A percentile compares a stretch with the other conserved stretches of the same genome.
Evolutionary conservation across 2,888 invertebrate genomes (phyloP).

Genomic region (Caenorhabditis uteleia): DNA sequence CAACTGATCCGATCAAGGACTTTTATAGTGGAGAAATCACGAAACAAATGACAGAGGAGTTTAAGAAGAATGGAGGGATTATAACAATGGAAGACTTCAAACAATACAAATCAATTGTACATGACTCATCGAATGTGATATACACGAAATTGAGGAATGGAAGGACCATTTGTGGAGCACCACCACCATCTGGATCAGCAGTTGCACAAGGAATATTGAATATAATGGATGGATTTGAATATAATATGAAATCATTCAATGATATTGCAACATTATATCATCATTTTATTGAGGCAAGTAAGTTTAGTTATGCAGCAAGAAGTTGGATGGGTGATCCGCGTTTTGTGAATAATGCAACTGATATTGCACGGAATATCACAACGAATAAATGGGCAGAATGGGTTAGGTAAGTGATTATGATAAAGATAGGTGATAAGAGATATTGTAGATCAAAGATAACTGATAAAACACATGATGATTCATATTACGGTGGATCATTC

Average conservation of each 20-base stretch:
- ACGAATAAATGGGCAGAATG: slow-evolving; percentile 56
- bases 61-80: slow-evolving; percentile 58
- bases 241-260: slow-evolving; percentile 41
- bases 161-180: slow-evolving; percentile 80
- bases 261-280: slow-evolving; percentile 77
- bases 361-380: slow-evolving; percentile 62
- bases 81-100: slow-evolving; percentile 61
- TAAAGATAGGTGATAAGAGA: background rate
- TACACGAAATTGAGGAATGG: slow-evolving; percentile 68
- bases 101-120: slow-evolving; percentile 57
- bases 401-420: slow-evolving; percentile 39
- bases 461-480: slow-evolving; percentile 57
- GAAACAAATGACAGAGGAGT: slow-evolving; percentile 56
- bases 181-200: slow-evolving; percentile 86
- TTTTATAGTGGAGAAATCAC: slow-evolving; percentile 61
- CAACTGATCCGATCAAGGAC: slow-evolving; percentile 54
- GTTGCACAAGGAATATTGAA: slow-evolving; percentile 83
- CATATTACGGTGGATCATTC: slow-evolving; percentile 64
- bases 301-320: slow-evolving; percentile 79
- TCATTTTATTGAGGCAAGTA: slow-evolving; percentile 85
- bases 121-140: slow-evolving; percentile 55
- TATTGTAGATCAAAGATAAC: slow-evolving; percentile 52
- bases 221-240: slow-evolving; percentile 75
- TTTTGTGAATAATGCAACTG: slow-evolving; percentile 72
- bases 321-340: slow-evolving; percentile 76